Percentiles rank a stretch among this genome's conserved stretches.
Conservation (phyloP, 2,888 invertebrate species). For the Polydrusus cervinus region DNA sequence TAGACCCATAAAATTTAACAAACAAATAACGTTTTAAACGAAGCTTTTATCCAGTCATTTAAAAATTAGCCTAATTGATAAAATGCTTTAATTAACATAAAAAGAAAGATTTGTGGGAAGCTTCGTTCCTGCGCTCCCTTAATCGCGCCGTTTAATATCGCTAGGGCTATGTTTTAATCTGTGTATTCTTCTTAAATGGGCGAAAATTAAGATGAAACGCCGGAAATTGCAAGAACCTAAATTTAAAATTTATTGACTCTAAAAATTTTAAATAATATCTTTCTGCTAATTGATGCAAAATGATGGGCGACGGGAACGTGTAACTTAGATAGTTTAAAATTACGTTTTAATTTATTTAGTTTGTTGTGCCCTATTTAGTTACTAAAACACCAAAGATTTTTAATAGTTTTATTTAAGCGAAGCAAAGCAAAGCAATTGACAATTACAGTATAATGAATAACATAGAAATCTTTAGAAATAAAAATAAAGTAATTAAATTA, state of each 20-base stretch:
- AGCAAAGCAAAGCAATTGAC: too few relatives aligned
- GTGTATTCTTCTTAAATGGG: slow-evolving; percentile 22
- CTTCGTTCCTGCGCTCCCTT: slow-evolving; percentile 19
- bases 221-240: slow-evolving; percentile 29
- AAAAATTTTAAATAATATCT: not conserved
- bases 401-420: too few relatives aligned
- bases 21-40: slow-evolving; percentile 18
- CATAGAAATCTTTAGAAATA: too few relatives aligned
- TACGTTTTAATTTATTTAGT: too few relatives aligned
- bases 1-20: slow-evolving; percentile 16
- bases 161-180: slow-evolving; percentile 29
- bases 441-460: too few relatives aligned
- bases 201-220: slow-evolving; percentile 33
- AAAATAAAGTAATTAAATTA: too few relatives aligned
- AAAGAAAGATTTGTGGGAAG: slow-evolving; percentile 28
- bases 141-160: slow-evolving; percentile 26
- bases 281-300: not conserved
- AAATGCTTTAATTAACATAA: slow-evolving; percentile 29
- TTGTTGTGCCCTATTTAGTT: too few relatives aligned
- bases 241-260: slow-evolving; percentile 15
- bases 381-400: too few relatives aligned
- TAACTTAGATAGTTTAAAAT: too few relatives aligned
- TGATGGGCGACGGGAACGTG: too few relatives aligned
- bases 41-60: slow-evolving; percentile 19
- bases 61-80: slow-evolving; percentile 25